Percentiles rank a stretch among this genome's conserved stretches.
phyloP scores from a whole-genome alignment of 53 echinoderm and acorn worm genomes.

The Patiria pectinifera region DNA sequence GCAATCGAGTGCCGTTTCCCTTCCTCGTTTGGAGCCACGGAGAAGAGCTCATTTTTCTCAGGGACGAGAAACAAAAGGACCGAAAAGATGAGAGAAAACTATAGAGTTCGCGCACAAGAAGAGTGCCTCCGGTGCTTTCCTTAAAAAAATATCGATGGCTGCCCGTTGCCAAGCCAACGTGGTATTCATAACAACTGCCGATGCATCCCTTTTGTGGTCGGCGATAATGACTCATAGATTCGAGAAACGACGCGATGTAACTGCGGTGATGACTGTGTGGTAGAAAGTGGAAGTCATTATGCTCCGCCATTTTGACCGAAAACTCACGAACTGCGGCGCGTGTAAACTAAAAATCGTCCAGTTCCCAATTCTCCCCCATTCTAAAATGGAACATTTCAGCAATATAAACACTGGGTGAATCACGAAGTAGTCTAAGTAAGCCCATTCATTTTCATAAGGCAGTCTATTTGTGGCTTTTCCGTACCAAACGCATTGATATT shows the following conservation, averaged over 20 bases:
- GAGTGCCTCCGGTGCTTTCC: neutral
- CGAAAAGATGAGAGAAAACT: neutral
- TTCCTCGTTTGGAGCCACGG: neutral
- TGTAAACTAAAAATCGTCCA: neutral
- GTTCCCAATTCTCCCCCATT: neutral
- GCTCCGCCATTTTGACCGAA: neutral
- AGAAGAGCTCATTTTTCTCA: neutral
- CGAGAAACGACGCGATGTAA: neutral
- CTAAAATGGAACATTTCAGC: neutral
- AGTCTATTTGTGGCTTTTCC: neutral
- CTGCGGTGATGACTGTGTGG: neutral
- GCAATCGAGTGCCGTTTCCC: neutral
- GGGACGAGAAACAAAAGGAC: neutral
- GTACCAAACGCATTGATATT: neutral
- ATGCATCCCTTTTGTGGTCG: neutral
- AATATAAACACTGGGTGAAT: neutral
- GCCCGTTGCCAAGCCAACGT: slow-evolving; percentile 19
- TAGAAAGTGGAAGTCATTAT: neutral
- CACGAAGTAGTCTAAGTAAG: neutral
- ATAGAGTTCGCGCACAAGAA: too few species aligned
- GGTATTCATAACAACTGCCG: slow-evolving; percentile 24
- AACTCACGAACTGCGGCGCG: neutral
- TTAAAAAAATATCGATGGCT: neutral
- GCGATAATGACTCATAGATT: neutral
- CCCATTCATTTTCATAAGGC: neutral